phyloP scores from a whole-genome alignment of 2,113 vertebrate species.

The Gadus macrocephalus region DNA sequence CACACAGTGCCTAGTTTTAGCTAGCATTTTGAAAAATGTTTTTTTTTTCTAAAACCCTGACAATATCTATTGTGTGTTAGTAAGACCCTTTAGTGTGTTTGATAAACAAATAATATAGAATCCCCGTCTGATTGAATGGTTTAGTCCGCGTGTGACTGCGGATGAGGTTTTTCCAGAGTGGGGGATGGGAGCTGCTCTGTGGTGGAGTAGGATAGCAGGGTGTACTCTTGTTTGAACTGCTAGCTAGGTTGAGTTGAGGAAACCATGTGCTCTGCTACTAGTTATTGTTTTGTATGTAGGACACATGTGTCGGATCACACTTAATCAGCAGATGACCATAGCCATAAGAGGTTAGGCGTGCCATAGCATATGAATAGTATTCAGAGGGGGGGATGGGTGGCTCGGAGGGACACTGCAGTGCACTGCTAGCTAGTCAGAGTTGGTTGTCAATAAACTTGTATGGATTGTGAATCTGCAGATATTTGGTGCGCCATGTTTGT shows the following conservation, averaged over 20 bases:
- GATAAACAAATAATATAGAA: not conserved
- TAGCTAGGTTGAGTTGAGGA: not conserved
- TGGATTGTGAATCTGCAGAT: no score
- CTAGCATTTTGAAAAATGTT: not conserved
- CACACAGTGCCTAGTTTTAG: not conserved
- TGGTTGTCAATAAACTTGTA: no score
- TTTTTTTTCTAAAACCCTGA: not conserved
- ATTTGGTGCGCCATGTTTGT: no score
- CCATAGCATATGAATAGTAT: no score
- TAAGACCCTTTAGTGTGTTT: not conserved
- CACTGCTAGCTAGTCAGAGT: no score
- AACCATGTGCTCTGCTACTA: not conserved
- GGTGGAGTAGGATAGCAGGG: not conserved
- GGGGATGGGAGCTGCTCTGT: not conserved
- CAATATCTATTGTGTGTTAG: not conserved
- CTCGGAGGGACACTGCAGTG: no score
- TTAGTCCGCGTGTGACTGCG: not conserved
- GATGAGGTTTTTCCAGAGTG: not conserved
- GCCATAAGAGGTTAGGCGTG: no score
- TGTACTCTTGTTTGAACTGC: not conserved
- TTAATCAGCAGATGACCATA: no score
- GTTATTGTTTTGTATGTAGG: no score
- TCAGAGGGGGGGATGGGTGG: no score
- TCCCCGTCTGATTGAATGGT: not conserved
- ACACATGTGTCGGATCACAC: no score